Percentiles rank a stretch among this genome's conserved stretches.
phyloP scores from a whole-genome alignment of 2,797 vertebrate species.

The Schizothorax lantsangensis region DNA sequence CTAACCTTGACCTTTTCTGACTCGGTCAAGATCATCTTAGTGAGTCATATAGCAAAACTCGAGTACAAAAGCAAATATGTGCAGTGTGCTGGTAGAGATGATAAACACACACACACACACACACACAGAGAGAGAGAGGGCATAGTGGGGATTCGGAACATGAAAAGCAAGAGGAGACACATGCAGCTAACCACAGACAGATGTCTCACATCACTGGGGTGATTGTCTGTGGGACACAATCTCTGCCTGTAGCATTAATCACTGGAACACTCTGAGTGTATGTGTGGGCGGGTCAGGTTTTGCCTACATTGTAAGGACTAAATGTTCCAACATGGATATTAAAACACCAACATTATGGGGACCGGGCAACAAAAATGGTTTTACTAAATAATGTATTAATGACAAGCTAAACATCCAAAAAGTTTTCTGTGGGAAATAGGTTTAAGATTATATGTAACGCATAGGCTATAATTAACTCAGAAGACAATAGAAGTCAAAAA shows the following conservation, averaged over 20 bases:
- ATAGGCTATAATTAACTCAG: background rate
- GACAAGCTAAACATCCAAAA: background rate
- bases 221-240: conserved; percentile 21
- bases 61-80: conserved; percentile 76
- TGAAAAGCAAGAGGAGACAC: conserved; percentile 11
- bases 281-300: conserved; percentile 8
- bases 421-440: background rate
- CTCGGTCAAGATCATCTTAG: conserved; percentile 76
- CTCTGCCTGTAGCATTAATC: conserved; percentile 34
- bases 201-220: conserved; percentile 23
- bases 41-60: conserved; percentile 71
- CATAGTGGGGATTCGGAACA: background rate
- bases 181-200: conserved; percentile 24
- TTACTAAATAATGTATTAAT: background rate
- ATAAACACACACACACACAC: conserved; percentile 42
- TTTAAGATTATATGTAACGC: background rate
- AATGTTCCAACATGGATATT: background rate
- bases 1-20: conserved; percentile 79
- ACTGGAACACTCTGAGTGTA: background rate
- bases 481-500: background rate
- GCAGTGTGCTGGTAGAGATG: conserved; percentile 50
- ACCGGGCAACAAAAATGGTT: background rate
- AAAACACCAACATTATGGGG: background rate
- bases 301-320: background rate
- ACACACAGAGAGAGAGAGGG: background rate